A percentile compares a stretch with the other conserved stretches of the same genome.
These are phyloP conservation scores for Drosophila seclusa DNA, from an alignment of 2,888 invertebrate genomes.

Conservation along the genomic window DNA sequence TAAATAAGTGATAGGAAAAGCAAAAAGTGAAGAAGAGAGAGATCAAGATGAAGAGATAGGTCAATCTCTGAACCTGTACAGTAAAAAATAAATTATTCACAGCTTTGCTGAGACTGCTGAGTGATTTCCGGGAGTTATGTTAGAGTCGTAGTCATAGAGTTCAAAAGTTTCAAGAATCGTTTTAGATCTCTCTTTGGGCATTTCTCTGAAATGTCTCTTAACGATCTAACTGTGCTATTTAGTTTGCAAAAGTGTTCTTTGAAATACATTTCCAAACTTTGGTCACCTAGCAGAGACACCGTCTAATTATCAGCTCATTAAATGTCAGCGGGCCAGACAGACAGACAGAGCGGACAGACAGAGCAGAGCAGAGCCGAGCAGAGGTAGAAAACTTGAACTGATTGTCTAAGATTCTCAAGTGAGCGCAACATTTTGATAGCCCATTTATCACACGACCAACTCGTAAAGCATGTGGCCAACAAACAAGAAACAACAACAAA, in stretches of 20 bases:
- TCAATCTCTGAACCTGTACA: not conserved
- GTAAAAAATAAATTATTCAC: not conserved
- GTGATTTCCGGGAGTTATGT: not conserved
- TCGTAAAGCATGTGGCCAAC: constrained; percentile 45
- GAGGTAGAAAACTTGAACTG: constrained; percentile 36
- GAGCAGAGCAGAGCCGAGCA: not conserved
- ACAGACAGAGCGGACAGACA: not conserved
- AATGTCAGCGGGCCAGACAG: not conserved
- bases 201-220: constrained; percentile 12
- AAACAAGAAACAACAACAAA: not conserved
- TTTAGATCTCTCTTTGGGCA: not conserved
- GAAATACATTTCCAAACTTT: constrained; percentile 26
- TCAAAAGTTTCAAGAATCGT: not conserved
- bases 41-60: not conserved
- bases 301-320: constrained; percentile 43
- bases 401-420: constrained; percentile 44
- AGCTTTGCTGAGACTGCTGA: not conserved
- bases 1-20: not conserved
- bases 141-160: not conserved
- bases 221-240: constrained; percentile 41
- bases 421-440: constrained; percentile 62
- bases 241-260: constrained; percentile 23
- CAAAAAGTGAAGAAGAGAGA: not conserved
- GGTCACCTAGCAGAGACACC: constrained; percentile 37
- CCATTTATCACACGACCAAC: constrained; percentile 59